Evolutionary conservation across 2,888 invertebrate species (phyloP).

Genomic region (Limnephilus lunatus): DNA sequence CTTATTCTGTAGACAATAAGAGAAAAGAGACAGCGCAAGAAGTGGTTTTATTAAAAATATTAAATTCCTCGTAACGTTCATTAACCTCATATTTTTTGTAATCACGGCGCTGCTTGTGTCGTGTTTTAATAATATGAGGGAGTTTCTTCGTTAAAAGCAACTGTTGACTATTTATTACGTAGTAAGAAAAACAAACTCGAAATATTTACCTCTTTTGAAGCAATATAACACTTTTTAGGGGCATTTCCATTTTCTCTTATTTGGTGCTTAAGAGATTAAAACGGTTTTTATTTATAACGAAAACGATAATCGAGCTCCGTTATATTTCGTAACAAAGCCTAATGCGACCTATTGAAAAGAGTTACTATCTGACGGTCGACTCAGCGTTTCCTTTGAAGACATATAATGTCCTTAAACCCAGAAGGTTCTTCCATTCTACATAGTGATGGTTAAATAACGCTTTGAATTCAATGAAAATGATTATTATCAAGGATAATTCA

Average conservation of each 20-base stretch:
- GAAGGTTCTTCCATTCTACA: constrained; percentile 53
- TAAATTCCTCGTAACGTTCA: not conserved
- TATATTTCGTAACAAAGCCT: constrained; percentile 53
- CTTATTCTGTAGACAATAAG: not conserved
- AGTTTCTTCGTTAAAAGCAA: not conserved
- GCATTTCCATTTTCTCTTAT: not conserved
- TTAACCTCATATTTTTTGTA: not conserved
- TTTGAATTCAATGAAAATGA: not conserved
- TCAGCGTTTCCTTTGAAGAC: constrained; percentile 49
- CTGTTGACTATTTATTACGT: not conserved
- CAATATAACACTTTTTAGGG: not conserved
- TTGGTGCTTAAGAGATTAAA: constrained; percentile 22
- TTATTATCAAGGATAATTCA: not conserved
- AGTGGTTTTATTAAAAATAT: not conserved
- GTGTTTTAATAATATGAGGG: not conserved
- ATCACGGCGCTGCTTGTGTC: not conserved
- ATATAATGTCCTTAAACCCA: constrained; percentile 43
- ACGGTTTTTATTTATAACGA: constrained; percentile 37
- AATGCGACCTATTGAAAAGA: constrained; percentile 42
- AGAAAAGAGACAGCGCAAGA: not conserved
- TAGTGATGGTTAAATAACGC: not conserved
- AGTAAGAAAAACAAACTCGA: not conserved
- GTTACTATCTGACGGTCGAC: constrained; percentile 61
- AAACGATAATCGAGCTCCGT: constrained; percentile 52
- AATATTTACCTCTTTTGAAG: not conserved